Evolutionary conservation across 1,140 invertebrate species (phyloP).

Genomic region (Tyrophagus putrescentiae): DNA sequence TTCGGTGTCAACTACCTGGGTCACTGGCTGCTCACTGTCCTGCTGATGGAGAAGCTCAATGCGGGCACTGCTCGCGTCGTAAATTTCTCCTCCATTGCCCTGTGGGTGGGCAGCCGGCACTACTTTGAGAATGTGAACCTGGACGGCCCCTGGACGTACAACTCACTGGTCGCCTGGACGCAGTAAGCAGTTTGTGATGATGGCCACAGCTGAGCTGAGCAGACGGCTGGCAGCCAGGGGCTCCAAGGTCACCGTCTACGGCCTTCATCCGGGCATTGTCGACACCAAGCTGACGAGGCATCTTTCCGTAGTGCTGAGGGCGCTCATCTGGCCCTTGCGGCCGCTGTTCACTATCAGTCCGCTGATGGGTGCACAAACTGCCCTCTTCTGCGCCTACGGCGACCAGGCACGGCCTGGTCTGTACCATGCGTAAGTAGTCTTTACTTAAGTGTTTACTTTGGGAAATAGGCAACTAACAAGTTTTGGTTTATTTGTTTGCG

Average conservation of each 20-base stretch:
- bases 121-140: slow-evolving; percentile 19
- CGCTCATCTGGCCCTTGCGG: slow-evolving; percentile 44
- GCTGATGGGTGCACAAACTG: slow-evolving; percentile 53
- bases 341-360: slow-evolving; percentile 60
- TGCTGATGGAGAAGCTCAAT: slow-evolving; percentile 26
- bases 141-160: too few relatives aligned
- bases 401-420: neutral
- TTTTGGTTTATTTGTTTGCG: too few relatives aligned
- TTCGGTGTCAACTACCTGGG: slow-evolving; percentile 37
- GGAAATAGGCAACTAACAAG: too few relatives aligned
- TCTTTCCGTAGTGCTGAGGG: slow-evolving; percentile 2
- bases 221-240: slow-evolving; percentile 48
- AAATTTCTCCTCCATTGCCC: neutral
- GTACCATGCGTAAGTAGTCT: neutral
- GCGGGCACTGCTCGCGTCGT: slow-evolving; percentile 11
- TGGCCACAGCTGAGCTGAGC: slow-evolving; percentile 66
- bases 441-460: too few relatives aligned
- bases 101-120: slow-evolving; percentile 6
- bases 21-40: slow-evolving; percentile 26
- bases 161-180: too few relatives aligned
- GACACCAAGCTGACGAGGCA: slow-evolving; percentile 29
- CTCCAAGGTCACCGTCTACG: slow-evolving; percentile 20
- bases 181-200: slow-evolving; percentile 74
- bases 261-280: slow-evolving; percentile 33
- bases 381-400: slow-evolving; percentile 51